Base-by-base conservation (phyloP, 2,888 invertebrate species). In the Pocota personata region DNA sequence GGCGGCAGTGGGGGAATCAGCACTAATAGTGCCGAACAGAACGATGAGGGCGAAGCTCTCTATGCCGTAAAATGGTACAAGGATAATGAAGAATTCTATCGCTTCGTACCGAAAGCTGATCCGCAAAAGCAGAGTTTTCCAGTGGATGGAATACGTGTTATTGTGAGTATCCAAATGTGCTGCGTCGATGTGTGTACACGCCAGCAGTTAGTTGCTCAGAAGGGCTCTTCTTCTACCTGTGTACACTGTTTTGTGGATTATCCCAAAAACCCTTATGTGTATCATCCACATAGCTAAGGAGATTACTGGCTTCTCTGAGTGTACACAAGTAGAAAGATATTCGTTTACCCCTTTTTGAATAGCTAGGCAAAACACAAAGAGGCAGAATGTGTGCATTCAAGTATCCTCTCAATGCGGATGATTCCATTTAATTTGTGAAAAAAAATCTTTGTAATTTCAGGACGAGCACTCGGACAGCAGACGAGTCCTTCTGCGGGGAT, bases 31-130 rank as follows among this genome's bases (percentile, higher is more conserved):
- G 46, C 75, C n/a, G 89, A 90, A 72, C 90, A 89, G 69, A 88
- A 88, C n/a, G 91, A 91, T 73, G 95, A 94, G 43, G 93, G 93
- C 66, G 95, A 96, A 91, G 94, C 94, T 27, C 93, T 97, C 67
- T 96, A 97, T 92, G 95, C 96, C 19, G 96, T 96, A 89, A 96
- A 96, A 93, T 97, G 96, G 96, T 96, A 96, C 93, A 95, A 96
- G 91, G 96, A 96, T 92, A 95, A 96, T 92, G 96, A 96, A 90
- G 97, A 97, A 92, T 96, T 97, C 93, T 97, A 96, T 93, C 94
- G 96, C 89, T 96, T 94, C 91, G 95, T 96, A 91, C 96, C 96
- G 73, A 95, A 95, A 91, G 94, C 94, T 87, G 94, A 94, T 87
- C 95, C 96, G 7, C 95, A 95, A 87, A 95, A 95, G 89, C 95